Evolutionary conservation across 2,113 vertebrate genomes (phyloP).

Genomic region (Sclerurus mexicanus): DNA sequence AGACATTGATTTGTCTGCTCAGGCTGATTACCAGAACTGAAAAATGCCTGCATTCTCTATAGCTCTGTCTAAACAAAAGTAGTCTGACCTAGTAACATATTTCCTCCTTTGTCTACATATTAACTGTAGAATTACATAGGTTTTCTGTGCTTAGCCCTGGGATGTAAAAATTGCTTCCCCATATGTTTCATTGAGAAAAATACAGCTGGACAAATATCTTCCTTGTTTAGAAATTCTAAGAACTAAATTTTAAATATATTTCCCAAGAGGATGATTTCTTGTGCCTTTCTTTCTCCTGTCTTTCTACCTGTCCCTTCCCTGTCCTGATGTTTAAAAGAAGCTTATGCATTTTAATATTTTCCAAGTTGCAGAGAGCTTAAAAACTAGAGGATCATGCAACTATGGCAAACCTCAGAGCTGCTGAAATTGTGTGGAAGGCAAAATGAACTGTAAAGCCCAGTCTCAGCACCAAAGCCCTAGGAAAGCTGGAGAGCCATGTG

Average conservation of each 20-base stretch:
- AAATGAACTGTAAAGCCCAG: background rate
- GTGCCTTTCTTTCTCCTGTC: background rate
- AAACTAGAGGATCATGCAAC: background rate
- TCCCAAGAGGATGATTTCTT: background rate
- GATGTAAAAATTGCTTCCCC: background rate
- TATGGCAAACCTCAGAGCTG: background rate
- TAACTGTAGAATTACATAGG: background rate
- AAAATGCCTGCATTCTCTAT: background rate
- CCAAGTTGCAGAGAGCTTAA: background rate
- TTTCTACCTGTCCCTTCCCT: background rate
- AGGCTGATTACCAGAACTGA: background rate
- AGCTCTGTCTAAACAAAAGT: background rate
- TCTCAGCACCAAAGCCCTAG: background rate
- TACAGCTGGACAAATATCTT: background rate
- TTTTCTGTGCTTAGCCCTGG: background rate
- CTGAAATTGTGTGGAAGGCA: background rate
- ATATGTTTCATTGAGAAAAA: background rate
- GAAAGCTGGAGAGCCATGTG: background rate
- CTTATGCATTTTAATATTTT: background rate
- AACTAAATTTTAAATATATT: background rate
- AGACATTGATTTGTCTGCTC: slow-evolving; percentile 12
- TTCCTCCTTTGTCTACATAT: background rate
- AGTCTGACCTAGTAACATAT: background rate
- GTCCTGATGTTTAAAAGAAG: background rate
- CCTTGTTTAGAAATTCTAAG: background rate